Base-by-base conservation (phyloP, 2,888 invertebrate species). In the Amaurobius ferox region DNA sequence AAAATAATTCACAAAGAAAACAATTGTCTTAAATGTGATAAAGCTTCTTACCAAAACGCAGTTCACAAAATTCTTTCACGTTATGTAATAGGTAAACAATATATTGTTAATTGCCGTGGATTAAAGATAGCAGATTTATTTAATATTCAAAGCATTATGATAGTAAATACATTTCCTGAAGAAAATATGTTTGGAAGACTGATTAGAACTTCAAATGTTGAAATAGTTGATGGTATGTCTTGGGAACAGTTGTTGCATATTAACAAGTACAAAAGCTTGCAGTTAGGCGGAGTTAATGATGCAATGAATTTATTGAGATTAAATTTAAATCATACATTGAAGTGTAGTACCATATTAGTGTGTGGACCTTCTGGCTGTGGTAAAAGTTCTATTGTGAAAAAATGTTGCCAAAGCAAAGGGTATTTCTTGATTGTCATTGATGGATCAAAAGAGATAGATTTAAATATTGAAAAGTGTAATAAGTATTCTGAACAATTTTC, bases 401-500 rank as follows among this genome's bases (percentile, higher is more conserved):
- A 79, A n/a, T 62, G 74, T 40, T 74, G 72, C 23, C 23, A 13
- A 19, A 64, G 70, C 9, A 9, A 3, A 3, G 40, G 64, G 26
- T 70, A 19, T n/a, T 23, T 23, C 35, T 44, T 74, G 1, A 35
- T 79, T 26, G 28, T 73, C 28, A 74, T 86, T 39, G 86, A 83
- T 72, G 66, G 68, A 44, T 64, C 23, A 9, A 66, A 39, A 64
- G 13, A 71, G 9, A 13, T 1, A 26, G 29, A 72, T 13, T 62
- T 76, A 23, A 67, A 35, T 23, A 23, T 28, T 19, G 16, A 71
- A 30, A 76, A 72, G n/a, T 55, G 55, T 39, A 55, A 66, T 29
- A 29, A 3, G 9, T 39, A 67, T 29, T 39, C 9, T 2, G 89
- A 90, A 35, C 90, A 93, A 29, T 94, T 94, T 89, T 89, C 91